Conservation (phyloP, 2,888 invertebrate genomes). For the Stenotaenia linearis region DNA sequence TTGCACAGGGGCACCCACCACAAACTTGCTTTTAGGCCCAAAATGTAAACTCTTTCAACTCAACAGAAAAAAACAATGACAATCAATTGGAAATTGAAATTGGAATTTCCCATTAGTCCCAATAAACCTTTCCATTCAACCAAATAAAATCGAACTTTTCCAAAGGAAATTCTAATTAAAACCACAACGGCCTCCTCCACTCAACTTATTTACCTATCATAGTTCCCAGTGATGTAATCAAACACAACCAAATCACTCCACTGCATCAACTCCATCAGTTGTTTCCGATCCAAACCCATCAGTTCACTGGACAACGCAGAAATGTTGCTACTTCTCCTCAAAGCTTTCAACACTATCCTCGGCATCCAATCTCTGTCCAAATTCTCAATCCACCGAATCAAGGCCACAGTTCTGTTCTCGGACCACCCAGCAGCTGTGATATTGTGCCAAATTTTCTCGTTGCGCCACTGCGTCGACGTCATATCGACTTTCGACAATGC, state of each 20-base stretch:
- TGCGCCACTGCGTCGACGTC: constrained; percentile 17
- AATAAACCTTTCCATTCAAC: too few species aligned
- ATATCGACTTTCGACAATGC: constrained; percentile 39
- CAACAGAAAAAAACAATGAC: too few species aligned
- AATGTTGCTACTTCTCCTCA: constrained; percentile 40
- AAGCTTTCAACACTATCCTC: constrained; percentile 41
- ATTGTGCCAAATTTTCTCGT: background rate
- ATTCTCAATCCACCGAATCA: constrained; percentile 46
- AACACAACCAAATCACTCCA: constrained; percentile 48
- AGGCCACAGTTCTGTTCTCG: constrained; percentile 42
- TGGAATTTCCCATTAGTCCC: too few species aligned
- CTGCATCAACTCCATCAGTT: constrained; percentile 44
- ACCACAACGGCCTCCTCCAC: too few species aligned
- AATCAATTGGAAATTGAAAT: too few species aligned
- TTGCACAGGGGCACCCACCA: too few species aligned
- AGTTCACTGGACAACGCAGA: constrained; percentile 37
- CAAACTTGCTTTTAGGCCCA: too few species aligned
- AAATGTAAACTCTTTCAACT: too few species aligned
- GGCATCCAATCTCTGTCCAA: constrained; percentile 42
- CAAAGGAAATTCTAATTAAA: too few species aligned
- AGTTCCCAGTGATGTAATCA: constrained; percentile 49
- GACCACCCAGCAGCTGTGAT: constrained; percentile 33
- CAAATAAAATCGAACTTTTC: too few species aligned
- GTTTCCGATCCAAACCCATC: constrained; percentile 36
- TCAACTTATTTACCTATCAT: constrained; percentile 45